A percentile compares a stretch with the other conserved stretches of the same genome.
phyloP scores from a whole-genome alignment of 2,797 vertebrate species.

The Staurois parvus region DNA sequence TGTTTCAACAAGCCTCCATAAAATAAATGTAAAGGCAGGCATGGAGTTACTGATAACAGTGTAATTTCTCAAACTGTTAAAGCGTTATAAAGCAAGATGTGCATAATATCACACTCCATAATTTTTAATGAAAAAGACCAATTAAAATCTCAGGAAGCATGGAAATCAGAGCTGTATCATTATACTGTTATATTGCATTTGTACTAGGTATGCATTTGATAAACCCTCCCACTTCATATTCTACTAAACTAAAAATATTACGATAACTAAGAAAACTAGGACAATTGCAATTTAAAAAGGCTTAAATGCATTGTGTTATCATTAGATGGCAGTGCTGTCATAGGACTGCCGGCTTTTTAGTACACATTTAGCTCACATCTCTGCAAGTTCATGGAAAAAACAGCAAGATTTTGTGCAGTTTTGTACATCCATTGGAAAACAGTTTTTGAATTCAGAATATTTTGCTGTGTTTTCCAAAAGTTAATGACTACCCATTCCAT shows the following conservation, averaged over 20 bases:
- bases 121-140: conserved; percentile 58
- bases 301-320: conserved; percentile 24
- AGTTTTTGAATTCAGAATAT: conserved; percentile 36
- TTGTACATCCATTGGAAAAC: conserved; percentile 11
- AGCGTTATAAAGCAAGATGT: conserved; percentile 57
- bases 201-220: neutral
- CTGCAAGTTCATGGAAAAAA: conserved; percentile 8
- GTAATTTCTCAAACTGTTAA: conserved; percentile 63
- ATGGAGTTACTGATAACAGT: conserved; percentile 56
- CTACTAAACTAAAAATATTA: conserved; percentile 4
- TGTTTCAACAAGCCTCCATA: conserved; percentile 61
- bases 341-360: neutral
- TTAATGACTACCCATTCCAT: conserved; percentile 19
- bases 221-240: neutral
- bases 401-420: conserved; percentile 14
- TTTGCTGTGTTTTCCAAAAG: conserved; percentile 40
- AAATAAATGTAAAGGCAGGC: conserved; percentile 64
- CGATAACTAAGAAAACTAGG: neutral
- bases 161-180: conserved; percentile 1
- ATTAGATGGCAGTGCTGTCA: conserved; percentile 43
- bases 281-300: neutral
- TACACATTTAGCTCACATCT: neutral
- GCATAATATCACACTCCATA: conserved; percentile 49
- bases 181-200: conserved; percentile 36
- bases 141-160: conserved; percentile 39